Percentiles rank a stretch among this genome's conserved stretches.
These are phyloP conservation scores for Drosophila histrio DNA, from an alignment of 2,888 invertebrate genomes.

Conservation along the genomic window DNA sequence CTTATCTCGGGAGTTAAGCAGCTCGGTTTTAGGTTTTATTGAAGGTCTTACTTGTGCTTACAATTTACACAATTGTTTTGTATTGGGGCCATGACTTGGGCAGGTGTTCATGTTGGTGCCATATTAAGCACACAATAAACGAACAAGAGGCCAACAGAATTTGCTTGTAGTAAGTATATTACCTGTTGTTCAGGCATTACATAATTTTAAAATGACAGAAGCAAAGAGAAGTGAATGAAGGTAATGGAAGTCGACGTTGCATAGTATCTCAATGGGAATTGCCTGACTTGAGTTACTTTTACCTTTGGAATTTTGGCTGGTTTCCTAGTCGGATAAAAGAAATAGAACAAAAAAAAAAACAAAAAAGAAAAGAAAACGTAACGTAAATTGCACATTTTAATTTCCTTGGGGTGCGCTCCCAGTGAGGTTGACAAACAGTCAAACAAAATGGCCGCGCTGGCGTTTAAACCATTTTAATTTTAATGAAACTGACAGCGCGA, in stretches of 20 bases:
- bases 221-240: neutral
- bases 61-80: conserved; percentile 42
- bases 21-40: too few relatives aligned
- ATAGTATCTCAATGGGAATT: conserved; percentile 31
- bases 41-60: conserved; percentile 3
- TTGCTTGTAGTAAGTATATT: neutral
- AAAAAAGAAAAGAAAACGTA: conserved; percentile 13
- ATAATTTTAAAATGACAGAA: conserved; percentile 19
- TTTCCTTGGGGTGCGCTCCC: conserved; percentile 68
- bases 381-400: conserved; percentile 72
- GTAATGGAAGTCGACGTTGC: conserved; percentile 4
- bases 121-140: conserved; percentile 6
- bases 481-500: conserved; percentile 64
- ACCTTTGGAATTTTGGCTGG: conserved; percentile 7
- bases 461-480: conserved; percentile 62
- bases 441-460: conserved; percentile 46
- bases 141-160: conserved; percentile 1
- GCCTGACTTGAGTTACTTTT: conserved; percentile 25
- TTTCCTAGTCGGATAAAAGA: conserved; percentile 21
- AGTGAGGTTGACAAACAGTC: conserved; percentile 52
- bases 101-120: conserved; percentile 14
- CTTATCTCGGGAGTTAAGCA: neutral
- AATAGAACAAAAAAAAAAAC: conserved; percentile 4
- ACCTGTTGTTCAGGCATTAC: conserved; percentile 8
- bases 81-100: neutral